Conservation (phyloP, 2,888 invertebrate species). For the Ennomos erosarius region DNA sequence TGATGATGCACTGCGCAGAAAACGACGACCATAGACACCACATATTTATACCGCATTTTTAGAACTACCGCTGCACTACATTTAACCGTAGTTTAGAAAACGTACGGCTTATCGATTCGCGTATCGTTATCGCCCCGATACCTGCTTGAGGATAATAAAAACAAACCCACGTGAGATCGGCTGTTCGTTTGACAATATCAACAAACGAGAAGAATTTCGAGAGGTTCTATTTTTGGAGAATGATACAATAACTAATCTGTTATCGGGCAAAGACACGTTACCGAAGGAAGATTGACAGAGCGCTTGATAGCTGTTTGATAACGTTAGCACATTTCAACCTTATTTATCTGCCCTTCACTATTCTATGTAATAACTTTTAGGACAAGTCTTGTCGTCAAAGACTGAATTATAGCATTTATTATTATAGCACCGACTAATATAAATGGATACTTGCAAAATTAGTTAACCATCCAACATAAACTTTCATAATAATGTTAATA, state of each 20-base stretch:
- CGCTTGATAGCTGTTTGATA: constrained; percentile 28
- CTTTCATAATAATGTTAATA: too few relatives aligned
- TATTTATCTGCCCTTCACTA: constrained; percentile 28
- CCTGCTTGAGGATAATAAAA: constrained; percentile 72
- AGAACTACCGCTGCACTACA: constrained; percentile 18
- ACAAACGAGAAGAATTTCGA: constrained; percentile 65
- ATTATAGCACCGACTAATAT: too few relatives aligned
- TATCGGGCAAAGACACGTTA: constrained; percentile 77
- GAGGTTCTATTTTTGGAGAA: constrained; percentile 71
- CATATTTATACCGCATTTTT: constrained; percentile 66
- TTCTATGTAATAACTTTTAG: neutral
- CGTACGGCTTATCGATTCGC: constrained; percentile 51
- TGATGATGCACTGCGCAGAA: constrained; percentile 25
- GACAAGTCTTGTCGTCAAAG: too few relatives aligned
- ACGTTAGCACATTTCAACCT: constrained; percentile 32
- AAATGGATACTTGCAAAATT: too few relatives aligned
- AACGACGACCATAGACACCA: constrained; percentile 50
- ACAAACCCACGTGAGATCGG: constrained; percentile 79
- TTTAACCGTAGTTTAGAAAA: constrained; percentile 25
- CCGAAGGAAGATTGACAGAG: constrained; percentile 47
- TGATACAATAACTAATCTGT: constrained; percentile 69
- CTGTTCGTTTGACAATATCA: constrained; percentile 59
- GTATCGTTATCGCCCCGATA: constrained; percentile 61
- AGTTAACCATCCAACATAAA: too few relatives aligned
- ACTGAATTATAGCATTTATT: too few relatives aligned